These are phyloP conservation scores for Heliconius hortense DNA, from an alignment of 2,888 invertebrate species.

Conservation along the genomic window DNA sequence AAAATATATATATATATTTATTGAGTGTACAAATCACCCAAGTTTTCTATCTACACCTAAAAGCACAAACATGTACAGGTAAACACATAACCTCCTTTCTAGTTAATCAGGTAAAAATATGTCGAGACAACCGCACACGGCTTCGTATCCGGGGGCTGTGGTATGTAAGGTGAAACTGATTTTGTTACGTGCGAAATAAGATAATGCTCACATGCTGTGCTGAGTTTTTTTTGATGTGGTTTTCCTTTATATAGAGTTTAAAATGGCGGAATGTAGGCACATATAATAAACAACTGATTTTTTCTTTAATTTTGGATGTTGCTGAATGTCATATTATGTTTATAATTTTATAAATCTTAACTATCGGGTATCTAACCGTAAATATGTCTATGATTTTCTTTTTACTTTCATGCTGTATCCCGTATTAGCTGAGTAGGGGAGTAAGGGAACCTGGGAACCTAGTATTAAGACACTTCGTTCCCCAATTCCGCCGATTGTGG, in stretches of 20 bases:
- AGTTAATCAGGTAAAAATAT: constrained; percentile 12
- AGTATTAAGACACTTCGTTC: no score
- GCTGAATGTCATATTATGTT: no score
- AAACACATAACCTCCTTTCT: not conserved
- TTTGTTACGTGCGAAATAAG: constrained; percentile 13
- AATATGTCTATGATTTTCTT: no score
- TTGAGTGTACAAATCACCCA: no score
- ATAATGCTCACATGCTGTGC: not conserved
- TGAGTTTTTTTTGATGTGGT: not conserved
- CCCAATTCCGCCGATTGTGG: not conserved
- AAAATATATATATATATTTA: no score
- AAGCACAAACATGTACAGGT: not conserved
- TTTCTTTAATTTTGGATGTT: no score
- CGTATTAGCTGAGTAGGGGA: no score
- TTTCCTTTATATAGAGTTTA: not conserved
- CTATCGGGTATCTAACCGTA: no score
- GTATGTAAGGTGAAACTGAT: constrained; percentile 16
- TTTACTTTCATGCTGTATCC: no score
- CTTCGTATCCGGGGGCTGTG: not conserved
- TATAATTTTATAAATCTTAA: no score
- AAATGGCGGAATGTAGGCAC: not conserved
- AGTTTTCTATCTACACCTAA: not conserved
- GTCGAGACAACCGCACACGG: not conserved
- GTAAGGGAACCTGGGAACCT: no score
- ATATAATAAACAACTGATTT: no score